Conservation (phyloP, 64 coral and sea anemone genomes). For the Catalaphyllia jardinei region DNA sequence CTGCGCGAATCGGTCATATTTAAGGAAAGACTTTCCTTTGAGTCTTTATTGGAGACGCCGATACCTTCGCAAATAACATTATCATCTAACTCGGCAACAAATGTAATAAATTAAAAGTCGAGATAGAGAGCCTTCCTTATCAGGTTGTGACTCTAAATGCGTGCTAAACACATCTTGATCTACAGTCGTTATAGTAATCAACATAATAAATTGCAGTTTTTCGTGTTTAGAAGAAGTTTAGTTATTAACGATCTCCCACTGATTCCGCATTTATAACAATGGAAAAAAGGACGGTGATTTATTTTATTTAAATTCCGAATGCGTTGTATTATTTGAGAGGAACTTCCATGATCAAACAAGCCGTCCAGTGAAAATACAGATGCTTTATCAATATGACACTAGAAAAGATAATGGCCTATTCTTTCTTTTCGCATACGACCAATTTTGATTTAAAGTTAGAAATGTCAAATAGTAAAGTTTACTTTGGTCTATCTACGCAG, state of each 20-base stretch:
- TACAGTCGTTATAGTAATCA: neutral
- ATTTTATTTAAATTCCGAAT: slow-evolving; percentile 31
- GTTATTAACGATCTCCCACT: neutral
- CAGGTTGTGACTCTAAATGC: neutral
- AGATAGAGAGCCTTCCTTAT: neutral
- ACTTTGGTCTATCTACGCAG: neutral
- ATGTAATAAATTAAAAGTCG: slow-evolving; percentile 27
- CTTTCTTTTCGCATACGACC: neutral
- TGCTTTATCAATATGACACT: slow-evolving; percentile 34
- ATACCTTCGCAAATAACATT: slow-evolving; percentile 13
- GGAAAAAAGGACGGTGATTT: slow-evolving; percentile 14
- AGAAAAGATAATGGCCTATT: neutral
- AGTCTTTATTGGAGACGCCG: neutral
- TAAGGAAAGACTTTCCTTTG: neutral
- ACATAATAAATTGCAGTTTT: neutral
- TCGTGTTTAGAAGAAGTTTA: neutral
- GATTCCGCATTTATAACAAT: slow-evolving; percentile 1
- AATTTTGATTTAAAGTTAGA: slow-evolving; percentile 36
- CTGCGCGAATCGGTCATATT: neutral
- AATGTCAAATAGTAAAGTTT: slow-evolving; percentile 16
- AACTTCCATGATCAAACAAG: slow-evolving; percentile 1
- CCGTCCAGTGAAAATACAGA: neutral
- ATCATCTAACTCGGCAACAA: neutral
- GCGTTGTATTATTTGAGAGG: neutral
- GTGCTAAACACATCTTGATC: neutral